A percentile compares a stretch with the other conserved stretches of the same genome.
Evolutionary conservation across 2,797 vertebrate species (phyloP).

Genomic region (Gymnothorax reevesii): DNA sequence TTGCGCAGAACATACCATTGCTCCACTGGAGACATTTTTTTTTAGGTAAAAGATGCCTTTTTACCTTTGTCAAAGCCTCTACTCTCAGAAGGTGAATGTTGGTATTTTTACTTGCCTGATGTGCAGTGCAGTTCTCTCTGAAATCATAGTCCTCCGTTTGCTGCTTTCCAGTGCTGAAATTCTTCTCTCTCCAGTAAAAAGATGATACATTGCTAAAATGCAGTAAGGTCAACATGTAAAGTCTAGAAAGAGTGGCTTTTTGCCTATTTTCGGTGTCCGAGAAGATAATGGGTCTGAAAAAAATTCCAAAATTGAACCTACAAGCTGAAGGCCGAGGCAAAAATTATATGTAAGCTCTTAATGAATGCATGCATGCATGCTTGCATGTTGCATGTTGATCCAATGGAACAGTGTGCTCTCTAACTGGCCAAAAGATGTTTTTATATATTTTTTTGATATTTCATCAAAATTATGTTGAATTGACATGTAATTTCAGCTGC

Average conservation of each 20-base stretch:
- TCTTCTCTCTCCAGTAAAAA: background rate
- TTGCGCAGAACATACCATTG: background rate
- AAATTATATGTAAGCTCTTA: slow-evolving; percentile 14
- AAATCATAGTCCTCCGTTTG: slow-evolving; percentile 2
- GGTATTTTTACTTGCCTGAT: slow-evolving; percentile 13
- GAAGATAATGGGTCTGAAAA: background rate
- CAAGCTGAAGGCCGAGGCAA: slow-evolving; percentile 12
- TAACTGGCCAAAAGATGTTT: background rate
- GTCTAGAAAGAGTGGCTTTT: background rate
- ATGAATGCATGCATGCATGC: background rate
- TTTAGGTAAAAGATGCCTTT: background rate
- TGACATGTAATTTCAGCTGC: background rate
- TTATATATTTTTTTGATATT: background rate
- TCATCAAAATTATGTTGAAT: background rate
- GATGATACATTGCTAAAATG: background rate
- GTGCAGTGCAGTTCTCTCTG: slow-evolving; percentile 14
- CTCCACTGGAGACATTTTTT: background rate
- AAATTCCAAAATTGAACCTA: slow-evolving; percentile 27
- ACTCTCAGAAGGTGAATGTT: slow-evolving; percentile 9
- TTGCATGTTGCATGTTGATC: background rate
- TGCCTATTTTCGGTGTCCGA: background rate
- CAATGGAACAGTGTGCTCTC: background rate
- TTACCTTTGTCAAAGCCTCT: background rate
- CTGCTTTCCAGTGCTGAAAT: slow-evolving; percentile 3
- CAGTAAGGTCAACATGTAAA: slow-evolving; percentile 9